Conservation (phyloP, 2,797 vertebrate genomes). For the Pseudochirops cupreus region DNA sequence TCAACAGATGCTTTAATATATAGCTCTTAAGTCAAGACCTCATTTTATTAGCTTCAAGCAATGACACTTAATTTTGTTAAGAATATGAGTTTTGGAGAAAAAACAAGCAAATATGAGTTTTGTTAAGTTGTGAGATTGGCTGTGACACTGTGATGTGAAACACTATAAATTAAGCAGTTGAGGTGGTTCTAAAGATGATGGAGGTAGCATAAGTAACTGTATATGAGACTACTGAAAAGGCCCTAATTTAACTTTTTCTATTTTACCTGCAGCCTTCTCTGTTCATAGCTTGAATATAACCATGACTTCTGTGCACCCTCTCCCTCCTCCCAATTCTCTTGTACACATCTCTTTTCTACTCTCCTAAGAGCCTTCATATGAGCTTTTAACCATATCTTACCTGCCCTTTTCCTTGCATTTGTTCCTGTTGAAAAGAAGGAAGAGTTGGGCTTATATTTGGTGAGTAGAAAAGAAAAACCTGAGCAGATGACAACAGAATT, state of each 20-base stretch:
- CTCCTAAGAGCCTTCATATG: conserved; percentile 6
- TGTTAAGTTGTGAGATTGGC: not conserved
- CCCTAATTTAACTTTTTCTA: not conserved
- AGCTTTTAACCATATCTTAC: not conserved
- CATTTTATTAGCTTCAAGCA: conserved; percentile 3
- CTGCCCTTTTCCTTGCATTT: conserved; percentile 26
- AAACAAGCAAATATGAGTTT: conserved; percentile 11
- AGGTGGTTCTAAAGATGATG: not conserved
- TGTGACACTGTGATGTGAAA: not conserved
- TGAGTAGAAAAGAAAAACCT: conserved; percentile 21
- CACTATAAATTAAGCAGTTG: not conserved
- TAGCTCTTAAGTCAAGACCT: conserved; percentile 14
- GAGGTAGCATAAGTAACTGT: not conserved
- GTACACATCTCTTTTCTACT: not conserved
- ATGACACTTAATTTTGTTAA: not conserved
- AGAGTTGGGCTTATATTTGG: not conserved
- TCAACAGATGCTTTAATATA: conserved; percentile 27
- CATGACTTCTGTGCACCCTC: not conserved
- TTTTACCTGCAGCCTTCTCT: not conserved
- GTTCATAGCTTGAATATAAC: not conserved
- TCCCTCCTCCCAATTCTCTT: not conserved
- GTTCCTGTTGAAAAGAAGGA: conserved; percentile 26
- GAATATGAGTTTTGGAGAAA: not conserved
- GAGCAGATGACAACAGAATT: not conserved
- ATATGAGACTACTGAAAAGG: not conserved